Evolutionary conservation across 1,140 invertebrate species (phyloP).

Genomic region (Battus philenor): DNA sequence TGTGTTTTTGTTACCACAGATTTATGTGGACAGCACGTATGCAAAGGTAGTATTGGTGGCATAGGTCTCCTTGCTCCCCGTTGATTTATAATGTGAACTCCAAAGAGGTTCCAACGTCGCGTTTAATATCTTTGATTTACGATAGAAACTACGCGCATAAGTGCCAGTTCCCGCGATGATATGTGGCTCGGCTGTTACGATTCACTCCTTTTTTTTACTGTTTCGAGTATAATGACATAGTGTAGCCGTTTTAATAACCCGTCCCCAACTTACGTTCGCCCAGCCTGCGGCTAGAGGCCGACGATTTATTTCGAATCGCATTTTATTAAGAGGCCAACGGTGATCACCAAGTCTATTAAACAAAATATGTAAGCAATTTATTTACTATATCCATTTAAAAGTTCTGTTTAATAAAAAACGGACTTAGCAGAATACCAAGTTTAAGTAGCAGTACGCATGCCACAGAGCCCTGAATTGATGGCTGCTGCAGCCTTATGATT

Average conservation of each 20-base stretch:
- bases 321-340: conserved; percentile 27
- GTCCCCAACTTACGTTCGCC: conserved; percentile 22
- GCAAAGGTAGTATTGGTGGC: conserved; percentile 61
- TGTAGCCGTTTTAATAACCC: conserved; percentile 59
- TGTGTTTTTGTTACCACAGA: conserved; percentile 46
- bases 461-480: too few species aligned
- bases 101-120: conserved; percentile 70
- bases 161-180: conserved; percentile 64
- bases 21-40: conserved; percentile 55
- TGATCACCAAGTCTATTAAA: conserved; percentile 20
- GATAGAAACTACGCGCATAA: conserved; percentile 69
- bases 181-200: conserved; percentile 59
- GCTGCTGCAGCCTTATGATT: too few species aligned
- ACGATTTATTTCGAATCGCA: conserved; percentile 39
- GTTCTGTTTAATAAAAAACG: too few species aligned
- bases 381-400: too few species aligned
- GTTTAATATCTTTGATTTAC: conserved; percentile 76
- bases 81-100: conserved; percentile 73
- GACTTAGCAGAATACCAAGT: too few species aligned
- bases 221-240: conserved; percentile 65
- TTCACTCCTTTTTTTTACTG: conserved; percentile 64
- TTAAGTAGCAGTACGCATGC: too few species aligned
- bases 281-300: conserved; percentile 7
- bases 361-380: too few species aligned
- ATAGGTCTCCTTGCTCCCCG: conserved; percentile 49